phyloP scores from a whole-genome alignment of 2,888 invertebrate species.

The Tetragonula carbonaria region DNA sequence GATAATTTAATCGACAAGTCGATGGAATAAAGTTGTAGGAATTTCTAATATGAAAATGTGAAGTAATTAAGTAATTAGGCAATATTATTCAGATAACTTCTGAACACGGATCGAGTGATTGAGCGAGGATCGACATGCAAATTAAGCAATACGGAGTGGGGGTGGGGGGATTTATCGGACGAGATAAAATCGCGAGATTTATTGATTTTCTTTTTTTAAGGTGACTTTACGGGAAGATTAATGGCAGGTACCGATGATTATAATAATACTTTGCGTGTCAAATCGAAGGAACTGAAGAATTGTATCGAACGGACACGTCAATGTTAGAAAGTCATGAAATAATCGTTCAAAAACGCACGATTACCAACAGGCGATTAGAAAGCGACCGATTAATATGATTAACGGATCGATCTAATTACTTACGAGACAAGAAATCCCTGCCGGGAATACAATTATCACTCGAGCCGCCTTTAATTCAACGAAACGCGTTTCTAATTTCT shows the following conservation, averaged over 20 bases:
- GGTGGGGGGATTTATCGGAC: neutral
- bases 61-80: neutral
- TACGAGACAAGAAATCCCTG: neutral
- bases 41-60: no score
- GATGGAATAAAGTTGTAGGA: no score
- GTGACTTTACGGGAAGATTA: neutral
- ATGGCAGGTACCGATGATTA: neutral
- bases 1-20: no score
- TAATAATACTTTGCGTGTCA: no score
- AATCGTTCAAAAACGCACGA: neutral
- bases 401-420: conserved; percentile 8
- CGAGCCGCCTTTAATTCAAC: neutral
- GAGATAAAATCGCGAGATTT: neutral
- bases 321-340: neutral
- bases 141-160: neutral
- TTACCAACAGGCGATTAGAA: conserved; percentile 5
- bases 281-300: neutral
- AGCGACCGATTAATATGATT: conserved; percentile 10
- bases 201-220: neutral
- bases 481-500: neutral
- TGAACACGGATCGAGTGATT: neutral
- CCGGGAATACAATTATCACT: neutral
- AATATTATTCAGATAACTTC: neutral
- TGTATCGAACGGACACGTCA: neutral
- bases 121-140: neutral